Evolutionary conservation across 2,888 invertebrate species (phyloP).

Genomic region (Andrena minutula): DNA sequence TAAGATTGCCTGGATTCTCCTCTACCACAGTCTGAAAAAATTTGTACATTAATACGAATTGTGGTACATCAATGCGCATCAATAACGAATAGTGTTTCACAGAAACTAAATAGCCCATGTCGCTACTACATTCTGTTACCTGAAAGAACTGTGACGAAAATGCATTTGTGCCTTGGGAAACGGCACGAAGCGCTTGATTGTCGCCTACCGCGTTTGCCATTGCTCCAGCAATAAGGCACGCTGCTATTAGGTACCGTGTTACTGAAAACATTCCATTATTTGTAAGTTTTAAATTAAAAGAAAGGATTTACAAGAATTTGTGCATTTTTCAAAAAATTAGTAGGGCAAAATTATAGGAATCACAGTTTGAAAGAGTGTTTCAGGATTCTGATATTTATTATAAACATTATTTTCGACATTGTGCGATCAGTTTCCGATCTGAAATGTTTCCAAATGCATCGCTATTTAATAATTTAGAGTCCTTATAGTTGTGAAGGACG

Average conservation of each 20-base stretch:
- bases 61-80: background rate
- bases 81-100: background rate
- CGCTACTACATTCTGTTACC: conserved; percentile 48
- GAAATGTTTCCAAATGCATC: background rate
- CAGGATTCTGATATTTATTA: background rate
- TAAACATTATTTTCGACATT: background rate
- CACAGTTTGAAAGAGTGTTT: too few species aligned
- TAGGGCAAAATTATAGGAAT: too few species aligned
- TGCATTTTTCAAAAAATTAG: background rate
- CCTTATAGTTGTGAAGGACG: background rate
- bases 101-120: background rate
- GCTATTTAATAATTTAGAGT: background rate
- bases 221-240: conserved; percentile 34
- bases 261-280: conserved; percentile 43
- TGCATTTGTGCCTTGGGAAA: conserved; percentile 62
- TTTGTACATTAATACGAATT: background rate
- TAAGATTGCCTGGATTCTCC: conserved; percentile 70
- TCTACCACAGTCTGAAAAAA: conserved; percentile 68
- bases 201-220: conserved; percentile 46
- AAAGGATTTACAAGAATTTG: too few species aligned
- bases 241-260: conserved; percentile 35
- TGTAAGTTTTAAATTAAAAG: background rate
- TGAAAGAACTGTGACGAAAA: conserved; percentile 72
- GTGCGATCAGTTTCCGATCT: background rate
- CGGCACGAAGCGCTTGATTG: conserved; percentile 53